A percentile compares a stretch with the other conserved stretches of the same genome.
phyloP scores from a whole-genome alignment of 2,113 vertebrate genomes.

The Odontesthes bonariensis region DNA sequence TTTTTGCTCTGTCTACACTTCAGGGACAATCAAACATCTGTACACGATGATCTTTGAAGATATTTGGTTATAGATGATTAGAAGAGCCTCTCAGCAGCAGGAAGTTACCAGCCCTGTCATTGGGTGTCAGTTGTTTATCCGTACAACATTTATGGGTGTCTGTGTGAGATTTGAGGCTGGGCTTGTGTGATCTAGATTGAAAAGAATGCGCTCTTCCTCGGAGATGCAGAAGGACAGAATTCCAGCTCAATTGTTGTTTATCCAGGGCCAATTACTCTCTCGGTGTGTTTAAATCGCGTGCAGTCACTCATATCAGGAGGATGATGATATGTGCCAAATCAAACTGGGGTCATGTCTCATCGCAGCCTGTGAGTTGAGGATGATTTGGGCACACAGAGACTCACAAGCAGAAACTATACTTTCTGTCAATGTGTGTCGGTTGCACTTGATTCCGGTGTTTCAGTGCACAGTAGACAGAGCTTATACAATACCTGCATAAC shows the following conservation, averaged over 20 bases:
- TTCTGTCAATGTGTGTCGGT: background rate
- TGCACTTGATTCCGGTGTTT: constrained; percentile 25
- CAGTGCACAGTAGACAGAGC: constrained; percentile 29
- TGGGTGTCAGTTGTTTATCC: constrained; percentile 47
- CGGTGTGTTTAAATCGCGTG: constrained; percentile 43
- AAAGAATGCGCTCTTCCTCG: constrained; percentile 51
- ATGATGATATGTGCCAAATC: constrained; percentile 56
- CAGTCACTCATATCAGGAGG: constrained; percentile 36
- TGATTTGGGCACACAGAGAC: constrained; percentile 11
- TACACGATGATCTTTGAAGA: constrained; percentile 24
- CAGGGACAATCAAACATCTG: constrained; percentile 50
- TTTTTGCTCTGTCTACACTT: constrained; percentile 40
- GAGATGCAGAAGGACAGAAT: constrained; percentile 45
- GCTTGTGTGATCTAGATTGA: constrained; percentile 16
- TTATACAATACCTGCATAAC: constrained; percentile 69
- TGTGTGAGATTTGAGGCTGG: background rate
- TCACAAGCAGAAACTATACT: background rate
- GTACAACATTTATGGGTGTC: background rate
- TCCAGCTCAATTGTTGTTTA: constrained; percentile 66
- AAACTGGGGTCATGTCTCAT: constrained; percentile 58
- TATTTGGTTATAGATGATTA: constrained; percentile 21
- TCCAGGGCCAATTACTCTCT: constrained; percentile 63
- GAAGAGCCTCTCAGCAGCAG: background rate
- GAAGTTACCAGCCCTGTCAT: constrained; percentile 34
- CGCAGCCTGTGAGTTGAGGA: constrained; percentile 45